Evolutionary conservation across 2,113 vertebrate genomes (phyloP).

Genomic region (Mirounga angustirostris): DNA sequence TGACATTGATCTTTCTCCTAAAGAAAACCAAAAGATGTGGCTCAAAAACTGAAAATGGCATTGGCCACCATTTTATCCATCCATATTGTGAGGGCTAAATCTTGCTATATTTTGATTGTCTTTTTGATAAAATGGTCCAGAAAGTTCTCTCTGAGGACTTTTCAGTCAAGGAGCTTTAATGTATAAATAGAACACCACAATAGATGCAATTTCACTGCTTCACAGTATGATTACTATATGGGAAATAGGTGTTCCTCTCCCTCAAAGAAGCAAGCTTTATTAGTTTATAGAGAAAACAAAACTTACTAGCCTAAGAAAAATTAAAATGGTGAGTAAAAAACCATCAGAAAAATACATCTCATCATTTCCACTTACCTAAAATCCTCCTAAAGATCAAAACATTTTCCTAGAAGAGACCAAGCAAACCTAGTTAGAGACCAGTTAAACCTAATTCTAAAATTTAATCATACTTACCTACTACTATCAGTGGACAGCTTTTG

Average conservation of each 20-base stretch:
- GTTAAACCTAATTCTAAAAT: neutral
- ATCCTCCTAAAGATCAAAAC: neutral
- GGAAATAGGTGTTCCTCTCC: neutral
- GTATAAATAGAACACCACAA: neutral
- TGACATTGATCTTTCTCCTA: neutral
- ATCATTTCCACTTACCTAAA: neutral
- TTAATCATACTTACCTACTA: fast-evolving
- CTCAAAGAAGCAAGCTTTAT: neutral
- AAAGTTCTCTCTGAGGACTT: neutral
- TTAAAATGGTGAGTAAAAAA: neutral
- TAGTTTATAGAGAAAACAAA: neutral
- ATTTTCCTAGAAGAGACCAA: neutral
- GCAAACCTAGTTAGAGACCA: neutral
- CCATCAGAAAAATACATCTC: neutral
- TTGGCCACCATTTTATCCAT: neutral
- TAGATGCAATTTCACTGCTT: neutral
- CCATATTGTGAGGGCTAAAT: neutral
- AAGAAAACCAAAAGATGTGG: neutral
- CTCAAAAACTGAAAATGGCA: neutral
- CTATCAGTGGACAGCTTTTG: neutral
- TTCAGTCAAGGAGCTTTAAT: neutral
- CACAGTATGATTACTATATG: neutral
- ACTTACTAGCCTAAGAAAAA: neutral
- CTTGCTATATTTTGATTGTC: neutral
- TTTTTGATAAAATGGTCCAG: neutral